Base-by-base conservation (phyloP, 2,888 invertebrate species). In the Drosophila lacicola region DNA sequence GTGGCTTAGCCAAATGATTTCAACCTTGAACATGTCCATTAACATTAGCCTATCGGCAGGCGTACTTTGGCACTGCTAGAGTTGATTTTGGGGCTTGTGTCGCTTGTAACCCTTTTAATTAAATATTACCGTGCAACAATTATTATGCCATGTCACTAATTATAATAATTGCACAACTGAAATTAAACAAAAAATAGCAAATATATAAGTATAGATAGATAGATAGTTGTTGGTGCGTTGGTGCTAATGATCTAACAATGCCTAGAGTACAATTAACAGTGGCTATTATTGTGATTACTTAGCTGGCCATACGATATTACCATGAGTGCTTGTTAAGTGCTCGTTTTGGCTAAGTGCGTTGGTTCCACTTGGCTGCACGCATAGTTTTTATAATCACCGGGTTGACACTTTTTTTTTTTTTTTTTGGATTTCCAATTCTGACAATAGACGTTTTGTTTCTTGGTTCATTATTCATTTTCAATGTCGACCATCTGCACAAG, bases 181-280 rank as follows among this genome's bases (percentile, higher is more conserved):
- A 64, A 54, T 29, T 29, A 46, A 60, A 19, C 6, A 34, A 57
- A 45, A 46, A 33, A n/a, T 41, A 54, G 0, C 21, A 37, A 10
- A 6, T 14, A 34, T 11, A 46, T 42, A 49, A n/a, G 49, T 61
- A 42, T 41, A 44, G 42, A 54, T 54, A 60, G 25, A 56, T 42
- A 39, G 50, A 29, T 51, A 68, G 54, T 70, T 74, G 64, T 68
- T 66, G 69, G 70, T 78, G 67, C 72, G 78, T 69, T 67, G 71
- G 75, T 71, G 82, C 55, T 78, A 80, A 80, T 76, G 56, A 82
- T 70, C 70, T 42, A 54, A 69, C 75, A 82, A 75, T 74, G 70
- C 53, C 64, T 58, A 58, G 55, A 66, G 50, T 71, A 55, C 50
- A 79, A 74, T 84, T 78, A 78, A 29, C 17, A 45, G n/a, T 47